Base-by-base conservation (phyloP, 2,888 invertebrate species). In the Lasius platythorax region DNA sequence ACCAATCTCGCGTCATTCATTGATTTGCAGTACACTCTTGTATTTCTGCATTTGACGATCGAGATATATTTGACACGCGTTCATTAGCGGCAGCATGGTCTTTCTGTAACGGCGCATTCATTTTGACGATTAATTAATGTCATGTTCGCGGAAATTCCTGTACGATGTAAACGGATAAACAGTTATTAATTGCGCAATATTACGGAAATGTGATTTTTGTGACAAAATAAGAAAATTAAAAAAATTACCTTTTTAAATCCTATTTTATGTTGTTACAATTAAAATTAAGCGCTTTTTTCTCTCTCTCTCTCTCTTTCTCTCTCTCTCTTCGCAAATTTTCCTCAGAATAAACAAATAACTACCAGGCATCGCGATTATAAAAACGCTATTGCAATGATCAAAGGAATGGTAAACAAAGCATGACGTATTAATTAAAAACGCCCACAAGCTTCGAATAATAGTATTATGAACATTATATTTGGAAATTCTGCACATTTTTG, bases 1-100 rank as follows among this genome's bases (percentile, higher is more conserved):
- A 82, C 58, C 73, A 81, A 86, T 84, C 83, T 78, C 83, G 70
- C 63, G 33, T 82, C 85, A 64, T 66, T 70, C 81, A 84, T 74
- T 64, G 79, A 85, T 68, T 78, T 46, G 58, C n/a, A 53, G 50
- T 40, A 28, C 28, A 43, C 11, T 2, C 18, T 61, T 15, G 12
- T 40, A 68, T 74, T 67, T 43, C 50, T 76, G 76, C 81, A 61
- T 82, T 74, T 73, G 61, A 81, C 28, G 79, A 81, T 81, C 50
- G 73, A 73, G 28, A 79, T 73, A 40, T 50, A 81, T 81, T 81
- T 79, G 70, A 79, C 58, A 37, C 28, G 61, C 46, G 23, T 46
- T 81, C 50, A 61, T 72, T 72, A 30, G 58, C 43, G 58, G 8
- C 5, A n/a, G 46, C 46, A 30, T 50, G 73, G 18, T 72, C 79